Base-by-base conservation (phyloP, 2,113 vertebrate species). In the Romanogobio albipinnatus region DNA sequence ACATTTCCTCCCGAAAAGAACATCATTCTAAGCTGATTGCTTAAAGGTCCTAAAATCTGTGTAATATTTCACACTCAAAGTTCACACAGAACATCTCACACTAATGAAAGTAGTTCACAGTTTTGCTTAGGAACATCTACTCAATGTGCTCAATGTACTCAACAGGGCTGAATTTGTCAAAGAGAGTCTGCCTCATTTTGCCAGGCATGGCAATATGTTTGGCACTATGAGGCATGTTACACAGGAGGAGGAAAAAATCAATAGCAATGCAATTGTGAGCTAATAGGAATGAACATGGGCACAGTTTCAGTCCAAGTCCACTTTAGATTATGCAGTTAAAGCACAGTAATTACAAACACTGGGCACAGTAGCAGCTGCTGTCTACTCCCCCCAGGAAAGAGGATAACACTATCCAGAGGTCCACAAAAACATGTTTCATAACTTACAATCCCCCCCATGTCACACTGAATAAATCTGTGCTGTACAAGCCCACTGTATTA, bases 281-380 rank as follows among this genome's bases (percentile, higher is more conserved):
- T 85, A 80, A 82, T 84, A 77, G 75, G 80, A 85, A 76, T 73
- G 83, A 83, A 61, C 58, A 84, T 49, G 51, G 83, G 49, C 66
- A 29, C 70, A 76, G 71, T 39, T 56, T 36, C 51, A 56, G 82
- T 84, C 76, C 81, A 45, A 51, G 84, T 87, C 83, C 86, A 85
- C 85, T 76, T 85, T 84, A 83, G 85, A 86, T 89, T 87, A 87
- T 75, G 70, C 84, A 87, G 80, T 56, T 83, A 79, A 75, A 89
- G n/a, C 47, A 33, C 68, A 87, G 86, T 87, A 84, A 87, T 85
- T 87, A 74, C 85, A 85, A 75, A 75, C 68, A 81, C 51, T 33
- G 51, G 33, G 59, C 64, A 74, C 53, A 61, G 66, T 61, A 66
- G 70, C 77, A 82, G 64, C 62, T 82, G 77, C 62, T 56, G 62